Conservation (phyloP, 1,140 invertebrate species). For the Pseudomyrmex pallidus region DNA sequence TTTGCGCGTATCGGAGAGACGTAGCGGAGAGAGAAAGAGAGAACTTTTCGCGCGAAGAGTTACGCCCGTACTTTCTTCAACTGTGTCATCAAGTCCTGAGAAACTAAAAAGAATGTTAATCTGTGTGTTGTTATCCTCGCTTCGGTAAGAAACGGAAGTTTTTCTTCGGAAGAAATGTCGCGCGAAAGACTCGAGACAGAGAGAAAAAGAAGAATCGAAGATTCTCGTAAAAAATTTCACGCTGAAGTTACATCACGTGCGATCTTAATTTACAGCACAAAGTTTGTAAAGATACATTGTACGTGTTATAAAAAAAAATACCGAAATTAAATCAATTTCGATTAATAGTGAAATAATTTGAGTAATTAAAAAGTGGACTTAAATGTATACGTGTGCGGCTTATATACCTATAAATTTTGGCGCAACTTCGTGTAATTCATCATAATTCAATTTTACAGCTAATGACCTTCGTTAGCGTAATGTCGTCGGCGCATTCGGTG, state of each 20-base stretch:
- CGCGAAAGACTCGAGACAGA: conserved; percentile 16
- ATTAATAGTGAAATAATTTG: no score
- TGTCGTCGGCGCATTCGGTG: conserved; percentile 9
- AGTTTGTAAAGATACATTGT: background rate
- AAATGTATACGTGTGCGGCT: no score
- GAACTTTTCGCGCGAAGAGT: conserved; percentile 39
- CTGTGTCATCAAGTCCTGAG: conserved; percentile 39
- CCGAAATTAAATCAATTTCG: background rate
- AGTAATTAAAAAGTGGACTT: no score
- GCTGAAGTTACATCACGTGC: conserved; percentile 20
- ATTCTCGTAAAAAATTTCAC: conserved; percentile 4
- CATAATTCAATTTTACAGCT: conserved; percentile 20
- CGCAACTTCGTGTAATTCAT: background rate
- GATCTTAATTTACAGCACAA: conserved; percentile 24
- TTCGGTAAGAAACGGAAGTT: background rate
- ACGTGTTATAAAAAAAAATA: background rate
- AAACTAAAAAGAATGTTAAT: conserved; percentile 50
- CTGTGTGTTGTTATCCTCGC: conserved; percentile 30
- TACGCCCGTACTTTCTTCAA: conserved; percentile 26
- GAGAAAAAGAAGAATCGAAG: background rate
- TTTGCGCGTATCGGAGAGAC: conserved; percentile 27
- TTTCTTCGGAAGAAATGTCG: conserved; percentile 13
- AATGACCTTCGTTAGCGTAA: background rate
- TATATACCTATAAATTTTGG: no score
- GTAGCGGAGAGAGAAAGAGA: background rate